These are phyloP conservation scores for Xiphorhynchus erythropygius DNA, from an alignment of 2,797 vertebrate genomes.

Conservation along the genomic window DNA sequence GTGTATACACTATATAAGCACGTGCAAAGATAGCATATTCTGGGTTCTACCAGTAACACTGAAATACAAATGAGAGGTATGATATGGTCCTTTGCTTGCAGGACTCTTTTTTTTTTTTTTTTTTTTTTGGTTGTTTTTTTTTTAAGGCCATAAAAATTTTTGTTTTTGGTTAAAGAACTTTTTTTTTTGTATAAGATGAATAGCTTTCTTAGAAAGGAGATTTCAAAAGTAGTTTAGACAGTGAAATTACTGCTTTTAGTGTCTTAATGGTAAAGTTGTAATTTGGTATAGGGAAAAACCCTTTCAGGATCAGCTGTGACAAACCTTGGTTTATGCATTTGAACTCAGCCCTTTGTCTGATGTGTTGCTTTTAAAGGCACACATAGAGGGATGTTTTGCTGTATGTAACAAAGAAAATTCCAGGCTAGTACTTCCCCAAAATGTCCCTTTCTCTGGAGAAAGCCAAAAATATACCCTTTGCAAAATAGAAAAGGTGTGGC, in stretches of 20 bases:
- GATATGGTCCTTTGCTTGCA: background rate
- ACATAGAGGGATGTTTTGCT: background rate
- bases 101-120: background rate
- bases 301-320: background rate
- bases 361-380: background rate
- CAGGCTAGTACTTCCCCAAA: background rate
- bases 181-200: background rate
- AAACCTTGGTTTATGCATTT: background rate
- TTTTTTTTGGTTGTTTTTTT: background rate
- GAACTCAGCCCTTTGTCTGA: background rate
- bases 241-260: constrained; percentile 8
- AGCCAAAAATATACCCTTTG: background rate
- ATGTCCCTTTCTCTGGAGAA: background rate
- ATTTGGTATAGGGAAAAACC: background rate
- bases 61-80: background rate
- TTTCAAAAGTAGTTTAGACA: background rate
- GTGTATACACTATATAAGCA: accelerated
- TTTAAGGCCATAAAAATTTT: background rate
- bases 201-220: background rate
- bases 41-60: background rate
- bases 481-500: background rate
- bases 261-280: background rate
- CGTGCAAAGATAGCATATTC: accelerated
- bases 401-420: background rate
- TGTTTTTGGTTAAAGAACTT: background rate